These are phyloP conservation scores for Mesembrinibis cayennensis DNA, from an alignment of 2,113 vertebrate genomes.

Conservation along the genomic window DNA sequence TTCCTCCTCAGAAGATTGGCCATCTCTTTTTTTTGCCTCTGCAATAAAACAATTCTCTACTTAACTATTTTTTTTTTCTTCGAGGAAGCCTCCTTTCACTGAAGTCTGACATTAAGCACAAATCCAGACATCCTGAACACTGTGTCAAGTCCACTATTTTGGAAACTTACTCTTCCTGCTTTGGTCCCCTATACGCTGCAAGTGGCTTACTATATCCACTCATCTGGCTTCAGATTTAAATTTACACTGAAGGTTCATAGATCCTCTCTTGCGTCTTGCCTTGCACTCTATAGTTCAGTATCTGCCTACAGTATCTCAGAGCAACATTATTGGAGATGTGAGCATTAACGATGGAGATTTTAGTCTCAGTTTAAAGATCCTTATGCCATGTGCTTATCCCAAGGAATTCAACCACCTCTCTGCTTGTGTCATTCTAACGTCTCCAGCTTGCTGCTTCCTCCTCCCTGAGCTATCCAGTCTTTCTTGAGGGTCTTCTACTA, in stretches of 20 bases:
- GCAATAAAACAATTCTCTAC: neutral
- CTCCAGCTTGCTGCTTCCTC: neutral
- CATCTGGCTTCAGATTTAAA: neutral
- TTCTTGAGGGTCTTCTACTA: neutral
- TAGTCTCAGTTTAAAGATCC: neutral
- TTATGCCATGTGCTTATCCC: neutral
- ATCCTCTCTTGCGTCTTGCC: neutral
- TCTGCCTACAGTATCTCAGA: neutral
- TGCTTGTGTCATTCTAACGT: neutral
- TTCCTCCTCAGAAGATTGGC: neutral
- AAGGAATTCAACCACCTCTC: neutral
- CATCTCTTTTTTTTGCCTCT: neutral
- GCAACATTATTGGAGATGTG: neutral
- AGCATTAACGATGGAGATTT: neutral
- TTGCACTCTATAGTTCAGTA: neutral
- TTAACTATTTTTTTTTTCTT: neutral
- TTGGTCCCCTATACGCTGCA: neutral
- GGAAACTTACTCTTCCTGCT: neutral
- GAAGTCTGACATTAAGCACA: neutral
- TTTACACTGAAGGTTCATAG: neutral
- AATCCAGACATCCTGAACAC: neutral
- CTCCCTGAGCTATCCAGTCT: neutral
- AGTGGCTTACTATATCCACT: neutral
- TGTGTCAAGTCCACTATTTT: neutral
- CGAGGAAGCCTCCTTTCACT: neutral